Base-by-base conservation (phyloP, 2,113 vertebrate genomes). In the Struthio camelus region DNA sequence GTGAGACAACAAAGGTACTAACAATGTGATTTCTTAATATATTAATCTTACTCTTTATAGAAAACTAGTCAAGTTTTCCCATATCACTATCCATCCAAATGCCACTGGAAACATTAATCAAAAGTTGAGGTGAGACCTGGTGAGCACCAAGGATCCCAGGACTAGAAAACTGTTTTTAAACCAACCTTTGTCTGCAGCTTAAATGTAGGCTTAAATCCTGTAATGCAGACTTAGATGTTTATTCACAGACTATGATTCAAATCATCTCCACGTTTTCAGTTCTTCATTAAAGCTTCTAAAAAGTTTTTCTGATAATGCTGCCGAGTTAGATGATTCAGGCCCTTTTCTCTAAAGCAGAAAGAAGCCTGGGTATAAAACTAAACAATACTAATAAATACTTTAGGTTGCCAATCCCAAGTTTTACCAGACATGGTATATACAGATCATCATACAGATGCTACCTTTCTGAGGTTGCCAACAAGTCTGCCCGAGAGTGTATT, bases 101-200 rank as follows among this genome's bases (percentile, higher is more conserved):
- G 42, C 7, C 34, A n/a, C n/a, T n/a, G n/a, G n/a, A n/a, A n/a
- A 65, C 7, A 61, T 28, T 40, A 62, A 69, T 50, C 40, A 64
- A 28, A 17, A 32, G 15, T 36, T 80, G 2, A 36, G 18, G 10
- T 0, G 2, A 72, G 46, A 80, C 3, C 22, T 38, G 1, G 6
- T 58, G 24, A 73, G 22, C 14, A 64, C 7, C 12, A 86, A 58
- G 14, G 32, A 88, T 20, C 14, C 4, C 3, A 61, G 10, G 34
- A 73, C n/a, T 50, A 4, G 20, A 65, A 87, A 54, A 3, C 13
- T 48, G 32, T 38, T 62, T n/a, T n/a, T n/a, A n/a, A n/a, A 81
- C 32, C 46, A 14, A 71, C 12, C 9, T 84, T 50, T 78, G 44
- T 56, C 44, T 28, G 85, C 11, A 75, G 38, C 28, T 81, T 61